phyloP scores from a whole-genome alignment of 2,797 vertebrate species.

The Helicolenus hilgendorfi region DNA sequence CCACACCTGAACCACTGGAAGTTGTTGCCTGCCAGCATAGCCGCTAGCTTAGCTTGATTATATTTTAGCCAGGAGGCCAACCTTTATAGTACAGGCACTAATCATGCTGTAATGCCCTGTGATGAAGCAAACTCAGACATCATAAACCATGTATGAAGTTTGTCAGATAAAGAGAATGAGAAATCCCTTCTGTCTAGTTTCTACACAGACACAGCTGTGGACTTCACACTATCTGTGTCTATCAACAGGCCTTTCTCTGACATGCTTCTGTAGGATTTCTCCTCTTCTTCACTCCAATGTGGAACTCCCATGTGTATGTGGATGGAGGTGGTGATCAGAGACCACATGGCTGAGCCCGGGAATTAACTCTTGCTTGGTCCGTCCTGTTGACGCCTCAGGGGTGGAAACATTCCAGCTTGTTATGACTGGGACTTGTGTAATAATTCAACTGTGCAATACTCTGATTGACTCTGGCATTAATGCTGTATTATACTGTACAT shows the following conservation, averaged over 20 bases:
- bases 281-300: background rate
- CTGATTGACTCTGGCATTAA: no score
- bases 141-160: background rate
- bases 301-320: background rate
- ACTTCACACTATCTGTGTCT: background rate
- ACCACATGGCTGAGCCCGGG: background rate
- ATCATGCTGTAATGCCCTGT: background rate
- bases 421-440: background rate
- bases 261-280: background rate
- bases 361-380: background rate
- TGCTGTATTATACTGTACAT: no score
- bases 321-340: constrained; percentile 2
- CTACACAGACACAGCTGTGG: background rate
- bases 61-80: background rate
- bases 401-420: background rate
- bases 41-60: background rate
- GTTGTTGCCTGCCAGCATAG: background rate
- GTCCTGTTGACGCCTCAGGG: constrained; percentile 1
- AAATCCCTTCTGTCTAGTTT: constrained; percentile 8
- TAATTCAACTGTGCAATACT: no score
- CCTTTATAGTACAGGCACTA: background rate
- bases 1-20: background rate
- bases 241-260: background rate
- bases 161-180: background rate
- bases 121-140: background rate